Percentiles rank a stretch among this genome's conserved stretches.
Conservation (phyloP, 2,797 vertebrate genomes). For the Anolis apletophallus region DNA sequence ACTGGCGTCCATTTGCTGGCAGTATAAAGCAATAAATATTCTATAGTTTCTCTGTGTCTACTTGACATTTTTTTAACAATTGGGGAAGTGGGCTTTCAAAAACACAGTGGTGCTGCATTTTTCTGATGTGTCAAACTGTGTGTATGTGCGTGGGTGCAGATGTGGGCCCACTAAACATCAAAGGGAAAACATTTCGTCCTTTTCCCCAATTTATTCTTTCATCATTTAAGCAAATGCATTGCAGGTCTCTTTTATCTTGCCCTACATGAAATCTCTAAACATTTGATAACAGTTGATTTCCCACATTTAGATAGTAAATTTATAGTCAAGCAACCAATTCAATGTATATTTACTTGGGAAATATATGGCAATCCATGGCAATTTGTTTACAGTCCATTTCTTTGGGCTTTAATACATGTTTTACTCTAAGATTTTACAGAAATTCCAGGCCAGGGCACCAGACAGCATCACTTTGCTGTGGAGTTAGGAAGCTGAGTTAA, state of each 20-base stretch:
- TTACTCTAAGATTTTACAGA: no score
- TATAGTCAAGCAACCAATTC: not conserved
- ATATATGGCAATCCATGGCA: no score
- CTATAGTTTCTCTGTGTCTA: conserved; percentile 47
- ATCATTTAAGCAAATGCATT: conserved; percentile 61
- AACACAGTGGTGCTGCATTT: conserved; percentile 49
- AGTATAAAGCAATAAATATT: conserved; percentile 48
- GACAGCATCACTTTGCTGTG: no score
- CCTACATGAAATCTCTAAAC: conserved; percentile 48
- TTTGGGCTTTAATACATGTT: no score
- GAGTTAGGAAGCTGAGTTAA: no score
- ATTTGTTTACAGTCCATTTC: no score
- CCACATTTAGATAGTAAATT: not conserved
- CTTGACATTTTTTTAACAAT: conserved; percentile 68
- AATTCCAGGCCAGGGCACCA: no score
- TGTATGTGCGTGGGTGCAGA: not conserved
- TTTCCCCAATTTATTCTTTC: conserved; percentile 55
- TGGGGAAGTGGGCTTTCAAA: conserved; percentile 65
- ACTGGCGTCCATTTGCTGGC: not conserved
- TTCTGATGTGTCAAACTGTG: conserved; percentile 66
- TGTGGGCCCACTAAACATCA: conserved; percentile 64
- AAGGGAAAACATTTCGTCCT: conserved; percentile 62
- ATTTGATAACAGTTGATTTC: not conserved
- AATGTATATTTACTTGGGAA: not conserved
- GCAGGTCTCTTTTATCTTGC: conserved; percentile 48